A percentile compares a stretch with the other conserved stretches of the same genome.
Evolutionary conservation across 2,797 vertebrate species (phyloP).

Genomic region (Microtus californicus): DNA sequence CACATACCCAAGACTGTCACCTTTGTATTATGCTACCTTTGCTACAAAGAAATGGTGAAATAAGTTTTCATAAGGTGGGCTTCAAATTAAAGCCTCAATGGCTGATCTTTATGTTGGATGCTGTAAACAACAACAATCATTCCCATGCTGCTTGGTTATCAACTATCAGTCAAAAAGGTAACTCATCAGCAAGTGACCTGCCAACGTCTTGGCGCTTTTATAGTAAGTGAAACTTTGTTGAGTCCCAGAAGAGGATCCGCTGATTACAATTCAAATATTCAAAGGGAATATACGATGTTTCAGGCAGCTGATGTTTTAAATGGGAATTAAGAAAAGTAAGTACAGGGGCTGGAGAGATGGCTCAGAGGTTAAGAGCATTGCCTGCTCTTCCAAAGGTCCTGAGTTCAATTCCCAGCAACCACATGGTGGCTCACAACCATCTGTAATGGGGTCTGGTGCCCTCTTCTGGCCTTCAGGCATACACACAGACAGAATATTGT

Average conservation of each 20-base stretch:
- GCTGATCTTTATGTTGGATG: background rate
- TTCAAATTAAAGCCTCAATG: background rate
- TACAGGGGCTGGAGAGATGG: background rate
- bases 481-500: no score
- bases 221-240: background rate
- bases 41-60: background rate
- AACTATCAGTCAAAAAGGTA: background rate
- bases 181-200: background rate
- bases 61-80: background rate
- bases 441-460: no score
- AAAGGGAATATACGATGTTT: background rate
- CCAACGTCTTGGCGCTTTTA: background rate
- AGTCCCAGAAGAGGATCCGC: background rate
- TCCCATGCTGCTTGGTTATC: background rate
- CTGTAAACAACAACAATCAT: background rate
- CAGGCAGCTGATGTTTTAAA: background rate
- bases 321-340: background rate
- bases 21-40: background rate
- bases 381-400: no score
- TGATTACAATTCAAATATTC: slow-evolving; percentile 15
- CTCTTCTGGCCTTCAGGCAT: no score
- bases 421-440: no score
- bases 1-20: background rate
- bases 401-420: no score
- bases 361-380: no score